These are phyloP conservation scores for Cepaea hortensis DNA, from an alignment of 2,888 invertebrate species.

Conservation along the genomic window DNA sequence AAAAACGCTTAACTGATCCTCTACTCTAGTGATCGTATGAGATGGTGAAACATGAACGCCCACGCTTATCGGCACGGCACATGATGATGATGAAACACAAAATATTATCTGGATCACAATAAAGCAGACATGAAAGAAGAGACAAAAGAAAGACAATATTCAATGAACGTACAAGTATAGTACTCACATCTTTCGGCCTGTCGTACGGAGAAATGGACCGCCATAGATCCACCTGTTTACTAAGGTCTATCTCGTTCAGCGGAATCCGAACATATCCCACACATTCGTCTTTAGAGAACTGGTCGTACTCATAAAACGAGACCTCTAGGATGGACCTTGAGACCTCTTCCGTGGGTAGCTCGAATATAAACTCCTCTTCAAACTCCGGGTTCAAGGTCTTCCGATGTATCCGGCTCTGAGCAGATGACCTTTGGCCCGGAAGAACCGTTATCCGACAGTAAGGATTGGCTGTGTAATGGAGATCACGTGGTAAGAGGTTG, in stretches of 20 bases:
- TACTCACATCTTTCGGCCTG: slow-evolving; percentile 54
- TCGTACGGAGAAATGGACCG: slow-evolving; percentile 77
- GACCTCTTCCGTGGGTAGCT: slow-evolving; percentile 78
- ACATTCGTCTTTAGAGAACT: slow-evolving; percentile 81
- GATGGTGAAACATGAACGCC: no score
- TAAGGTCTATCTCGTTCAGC: slow-evolving; percentile 79
- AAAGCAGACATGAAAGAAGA: no score
- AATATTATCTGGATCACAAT: no score
- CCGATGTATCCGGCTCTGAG: slow-evolving; percentile 79
- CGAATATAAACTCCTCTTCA: slow-evolving; percentile 84
- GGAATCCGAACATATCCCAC: slow-evolving; percentile 81
- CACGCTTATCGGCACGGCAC: no score
- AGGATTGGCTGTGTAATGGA: slow-evolving; percentile 78
- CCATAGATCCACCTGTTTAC: slow-evolving; percentile 80
- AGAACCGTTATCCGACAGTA: slow-evolving; percentile 92
- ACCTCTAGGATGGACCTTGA: slow-evolving; percentile 81
- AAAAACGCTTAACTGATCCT: no score
- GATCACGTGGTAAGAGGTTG: slow-evolving; percentile 71
- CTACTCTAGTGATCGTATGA: no score
- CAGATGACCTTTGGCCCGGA: slow-evolving; percentile 81
- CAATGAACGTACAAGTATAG: background rate
- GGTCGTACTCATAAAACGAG: slow-evolving; percentile 82
- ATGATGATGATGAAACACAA: no score
- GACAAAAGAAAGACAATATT: background rate
- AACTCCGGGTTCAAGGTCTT: slow-evolving; percentile 83